A percentile compares a stretch with the other conserved stretches of the same genome.
Conservation (phyloP, 1,140 invertebrate genomes). For the Drosophila navojoa region DNA sequence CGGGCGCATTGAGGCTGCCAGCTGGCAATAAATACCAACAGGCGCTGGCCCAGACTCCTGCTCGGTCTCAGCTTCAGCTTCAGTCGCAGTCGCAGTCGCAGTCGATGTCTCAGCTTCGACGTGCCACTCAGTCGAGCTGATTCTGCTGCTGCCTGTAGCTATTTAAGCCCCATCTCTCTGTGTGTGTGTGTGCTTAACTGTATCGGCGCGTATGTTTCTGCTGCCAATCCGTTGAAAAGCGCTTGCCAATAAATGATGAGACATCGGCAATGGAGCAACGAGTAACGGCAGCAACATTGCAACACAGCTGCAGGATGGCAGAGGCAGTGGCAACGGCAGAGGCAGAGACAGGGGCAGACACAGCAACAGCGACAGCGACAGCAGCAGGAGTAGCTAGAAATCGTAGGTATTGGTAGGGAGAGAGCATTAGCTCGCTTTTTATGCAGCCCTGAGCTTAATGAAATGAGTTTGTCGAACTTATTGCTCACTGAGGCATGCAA, state of each 20-base stretch:
- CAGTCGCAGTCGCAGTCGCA: constrained; percentile 1
- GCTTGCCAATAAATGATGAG: constrained; percentile 81
- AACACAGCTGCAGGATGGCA: neutral
- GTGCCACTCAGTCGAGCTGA: constrained; percentile 28
- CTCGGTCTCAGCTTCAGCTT: constrained; percentile 23
- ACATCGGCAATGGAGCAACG: constrained; percentile 49
- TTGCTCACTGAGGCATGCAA: constrained; percentile 76
- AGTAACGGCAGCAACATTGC: constrained; percentile 32
- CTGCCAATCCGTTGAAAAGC: constrained; percentile 79
- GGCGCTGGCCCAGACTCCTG: constrained; percentile 19
- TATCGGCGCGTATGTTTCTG: constrained; percentile 35
- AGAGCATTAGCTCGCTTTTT: constrained; percentile 74
- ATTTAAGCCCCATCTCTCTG: constrained; percentile 51
- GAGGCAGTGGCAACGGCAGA: neutral
- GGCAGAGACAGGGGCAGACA: no score
- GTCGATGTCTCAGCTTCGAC: neutral
- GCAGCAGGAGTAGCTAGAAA: neutral
- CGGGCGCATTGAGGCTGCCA: constrained; percentile 54
- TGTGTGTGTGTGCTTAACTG: constrained; percentile 14
- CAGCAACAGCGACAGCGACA: neutral
- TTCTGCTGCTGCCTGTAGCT: constrained; percentile 29
- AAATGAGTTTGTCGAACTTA: constrained; percentile 82
- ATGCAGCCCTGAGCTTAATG: constrained; percentile 75
- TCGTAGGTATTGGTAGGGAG: neutral
- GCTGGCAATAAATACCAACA: constrained; percentile 76